phyloP scores from a whole-genome alignment of 1,140 invertebrate species.

The Capitella teleta region DNA sequence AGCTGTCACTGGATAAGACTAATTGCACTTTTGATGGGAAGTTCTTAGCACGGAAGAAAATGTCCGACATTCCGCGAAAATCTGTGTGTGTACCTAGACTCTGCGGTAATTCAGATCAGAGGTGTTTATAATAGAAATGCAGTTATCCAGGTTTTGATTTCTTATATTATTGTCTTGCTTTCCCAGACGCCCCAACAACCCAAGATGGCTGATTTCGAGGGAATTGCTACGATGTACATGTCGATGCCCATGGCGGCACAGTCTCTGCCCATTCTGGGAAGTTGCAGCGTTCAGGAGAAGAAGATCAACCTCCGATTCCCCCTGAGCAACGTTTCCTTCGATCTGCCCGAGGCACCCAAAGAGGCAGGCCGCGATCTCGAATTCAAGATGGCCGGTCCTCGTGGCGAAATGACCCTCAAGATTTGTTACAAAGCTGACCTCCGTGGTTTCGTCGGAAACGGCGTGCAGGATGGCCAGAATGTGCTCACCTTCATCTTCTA shows the following conservation, averaged over 20 bases:
- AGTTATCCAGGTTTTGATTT: too few species aligned
- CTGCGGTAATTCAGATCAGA: too few species aligned
- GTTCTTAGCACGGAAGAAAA: too few species aligned
- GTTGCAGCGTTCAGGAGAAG: constrained; percentile 11
- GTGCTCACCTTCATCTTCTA: constrained; percentile 15
- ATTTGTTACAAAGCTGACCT: constrained; percentile 14
- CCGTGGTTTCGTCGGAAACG: constrained; percentile 11
- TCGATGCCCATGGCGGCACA: constrained; percentile 14
- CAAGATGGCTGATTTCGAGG: constrained; percentile 10
- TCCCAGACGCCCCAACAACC: not conserved
- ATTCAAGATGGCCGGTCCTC: constrained; percentile 15
- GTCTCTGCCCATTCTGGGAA: constrained; percentile 11
- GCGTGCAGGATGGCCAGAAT: constrained; percentile 9
- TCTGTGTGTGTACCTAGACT: too few species aligned
- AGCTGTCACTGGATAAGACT: too few species aligned
- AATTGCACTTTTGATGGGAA: too few species aligned
- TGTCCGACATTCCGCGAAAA: too few species aligned
- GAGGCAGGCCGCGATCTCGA: constrained; percentile 11
- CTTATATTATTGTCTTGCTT: not conserved
- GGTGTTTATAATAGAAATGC: too few species aligned
- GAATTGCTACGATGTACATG: constrained; percentile 13
- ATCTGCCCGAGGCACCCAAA: constrained; percentile 11
- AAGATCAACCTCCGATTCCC: constrained; percentile 13
- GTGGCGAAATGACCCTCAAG: constrained; percentile 12
- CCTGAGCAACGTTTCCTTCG: constrained; percentile 13